A percentile compares a stretch with the other conserved stretches of the same genome.
Conservation (phyloP, 2,113 vertebrate genomes). For the Anas platyrhynchos region DNA sequence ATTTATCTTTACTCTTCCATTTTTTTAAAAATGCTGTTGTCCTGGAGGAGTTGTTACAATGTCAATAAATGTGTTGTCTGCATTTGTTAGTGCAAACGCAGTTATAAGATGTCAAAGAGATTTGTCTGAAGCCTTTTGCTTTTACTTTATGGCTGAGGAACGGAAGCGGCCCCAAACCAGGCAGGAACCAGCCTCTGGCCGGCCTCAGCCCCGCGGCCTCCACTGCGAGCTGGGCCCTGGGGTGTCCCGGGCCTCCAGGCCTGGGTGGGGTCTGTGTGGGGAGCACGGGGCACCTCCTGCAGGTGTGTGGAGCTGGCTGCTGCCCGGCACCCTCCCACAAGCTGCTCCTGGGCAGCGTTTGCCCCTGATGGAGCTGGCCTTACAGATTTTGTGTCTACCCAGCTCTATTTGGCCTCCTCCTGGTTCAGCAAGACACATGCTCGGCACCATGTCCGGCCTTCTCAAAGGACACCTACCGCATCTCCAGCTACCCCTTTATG, state of each 20-base stretch:
- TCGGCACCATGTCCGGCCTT: background rate
- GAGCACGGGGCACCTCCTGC: background rate
- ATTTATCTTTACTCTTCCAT: slow-evolving; percentile 61
- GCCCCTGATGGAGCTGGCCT: background rate
- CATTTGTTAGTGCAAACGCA: slow-evolving; percentile 61
- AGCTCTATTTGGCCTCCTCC: background rate
- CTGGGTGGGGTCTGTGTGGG: background rate
- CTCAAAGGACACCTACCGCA: background rate
- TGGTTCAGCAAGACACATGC: background rate
- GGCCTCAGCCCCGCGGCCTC: background rate
- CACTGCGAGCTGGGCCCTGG: background rate
- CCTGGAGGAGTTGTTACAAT: slow-evolving; percentile 69
- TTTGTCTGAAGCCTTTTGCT: slow-evolving; percentile 7
- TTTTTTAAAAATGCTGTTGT: slow-evolving; percentile 41
- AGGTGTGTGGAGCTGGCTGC: background rate
- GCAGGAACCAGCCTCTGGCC: background rate
- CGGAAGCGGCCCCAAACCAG: background rate
- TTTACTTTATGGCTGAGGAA: background rate
- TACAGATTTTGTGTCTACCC: background rate
- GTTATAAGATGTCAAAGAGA: slow-evolving; percentile 45
- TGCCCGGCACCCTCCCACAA: background rate
- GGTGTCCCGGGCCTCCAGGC: background rate
- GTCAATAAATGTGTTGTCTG: slow-evolving; percentile 59
- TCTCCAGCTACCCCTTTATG: background rate
- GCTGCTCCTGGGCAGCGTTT: background rate